A percentile compares a stretch with the other conserved stretches of the same genome.
Conservation (phyloP, 2,797 vertebrate species). For the Octomys mimax region DNA sequence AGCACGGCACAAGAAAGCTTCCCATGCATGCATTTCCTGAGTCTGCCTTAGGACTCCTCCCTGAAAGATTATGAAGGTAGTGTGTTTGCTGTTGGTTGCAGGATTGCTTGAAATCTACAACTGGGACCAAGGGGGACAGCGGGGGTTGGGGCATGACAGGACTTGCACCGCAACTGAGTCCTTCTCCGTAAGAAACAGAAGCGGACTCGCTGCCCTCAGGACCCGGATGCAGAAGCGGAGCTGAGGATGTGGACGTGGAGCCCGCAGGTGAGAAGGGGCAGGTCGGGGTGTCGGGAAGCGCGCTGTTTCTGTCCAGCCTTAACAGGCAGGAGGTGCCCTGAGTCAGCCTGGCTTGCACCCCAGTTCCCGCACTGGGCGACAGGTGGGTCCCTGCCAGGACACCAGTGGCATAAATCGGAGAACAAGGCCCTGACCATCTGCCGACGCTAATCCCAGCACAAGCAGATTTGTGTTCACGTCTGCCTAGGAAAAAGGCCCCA, state of each 20-base stretch:
- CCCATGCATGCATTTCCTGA: background rate
- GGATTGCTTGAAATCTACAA: background rate
- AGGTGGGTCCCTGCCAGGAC: slow-evolving; percentile 43
- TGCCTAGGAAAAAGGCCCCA: background rate
- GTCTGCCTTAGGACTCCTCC: background rate
- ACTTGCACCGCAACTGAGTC: background rate
- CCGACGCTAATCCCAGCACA: slow-evolving; percentile 42
- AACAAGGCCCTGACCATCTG: slow-evolving; percentile 66
- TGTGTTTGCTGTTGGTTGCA: background rate
- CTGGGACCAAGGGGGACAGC: background rate
- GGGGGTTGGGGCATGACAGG: background rate
- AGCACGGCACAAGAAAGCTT: background rate
- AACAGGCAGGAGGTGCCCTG: background rate
- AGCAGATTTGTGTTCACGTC: slow-evolving; percentile 28
- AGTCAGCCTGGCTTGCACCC: background rate
- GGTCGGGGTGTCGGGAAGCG: background rate
- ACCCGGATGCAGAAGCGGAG: background rate
- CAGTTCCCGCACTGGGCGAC: slow-evolving; percentile 22
- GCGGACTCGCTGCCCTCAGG: background rate
- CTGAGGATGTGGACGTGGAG: background rate
- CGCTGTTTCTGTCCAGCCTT: background rate
- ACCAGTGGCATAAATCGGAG: background rate
- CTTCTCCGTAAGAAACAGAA: background rate
- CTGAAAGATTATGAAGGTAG: background rate
- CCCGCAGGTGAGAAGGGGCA: background rate